These are phyloP conservation scores for Gymnoscopelus braueri DNA, from an alignment of 2,797 vertebrate species.

Conservation along the genomic window DNA sequence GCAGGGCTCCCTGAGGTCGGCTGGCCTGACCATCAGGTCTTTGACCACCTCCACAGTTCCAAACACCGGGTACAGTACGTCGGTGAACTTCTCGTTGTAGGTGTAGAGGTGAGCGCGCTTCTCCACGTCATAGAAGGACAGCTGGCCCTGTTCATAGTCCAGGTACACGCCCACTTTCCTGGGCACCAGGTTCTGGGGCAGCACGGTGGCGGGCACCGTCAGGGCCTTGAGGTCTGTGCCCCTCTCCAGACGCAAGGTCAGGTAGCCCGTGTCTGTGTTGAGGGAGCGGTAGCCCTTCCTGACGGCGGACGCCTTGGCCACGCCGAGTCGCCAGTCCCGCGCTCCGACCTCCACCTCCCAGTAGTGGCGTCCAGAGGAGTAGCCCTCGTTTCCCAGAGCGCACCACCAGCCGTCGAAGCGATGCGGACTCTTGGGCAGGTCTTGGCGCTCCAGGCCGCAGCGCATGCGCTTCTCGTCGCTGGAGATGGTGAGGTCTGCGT, in stretches of 20 bases:
- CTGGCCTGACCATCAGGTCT: slow-evolving; percentile 76
- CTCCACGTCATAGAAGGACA: slow-evolving; percentile 84
- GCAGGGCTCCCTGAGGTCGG: slow-evolving; percentile 67
- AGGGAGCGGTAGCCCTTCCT: slow-evolving; percentile 77
- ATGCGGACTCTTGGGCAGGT: slow-evolving; percentile 39
- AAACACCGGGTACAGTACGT: slow-evolving; percentile 79
- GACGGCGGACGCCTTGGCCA: slow-evolving; percentile 73
- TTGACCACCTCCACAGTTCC: slow-evolving; percentile 82
- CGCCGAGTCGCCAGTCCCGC: slow-evolving; percentile 81
- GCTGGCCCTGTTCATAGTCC: slow-evolving; percentile 82
- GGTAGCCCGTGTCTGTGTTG: slow-evolving; percentile 78
- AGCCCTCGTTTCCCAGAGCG: slow-evolving; percentile 63
- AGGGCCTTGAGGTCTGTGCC: slow-evolving; percentile 79
- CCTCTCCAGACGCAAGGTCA: slow-evolving; percentile 81
- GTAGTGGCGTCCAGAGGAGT: slow-evolving; percentile 77
- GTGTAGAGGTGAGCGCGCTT: slow-evolving; percentile 82
- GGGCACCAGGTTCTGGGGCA: slow-evolving; percentile 61
- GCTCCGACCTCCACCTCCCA: slow-evolving; percentile 85
- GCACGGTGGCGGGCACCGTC: slow-evolving; percentile 68
- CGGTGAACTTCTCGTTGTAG: slow-evolving; percentile 78
- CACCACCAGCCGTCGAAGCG: slow-evolving; percentile 82
- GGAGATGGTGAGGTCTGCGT: slow-evolving; percentile 76
- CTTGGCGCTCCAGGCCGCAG: slow-evolving; percentile 69
- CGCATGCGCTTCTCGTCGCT: slow-evolving; percentile 72
- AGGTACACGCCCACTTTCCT: slow-evolving; percentile 79